Base-by-base conservation (phyloP, 2,113 vertebrate genomes). In the Muscicapa adusta region DNA sequence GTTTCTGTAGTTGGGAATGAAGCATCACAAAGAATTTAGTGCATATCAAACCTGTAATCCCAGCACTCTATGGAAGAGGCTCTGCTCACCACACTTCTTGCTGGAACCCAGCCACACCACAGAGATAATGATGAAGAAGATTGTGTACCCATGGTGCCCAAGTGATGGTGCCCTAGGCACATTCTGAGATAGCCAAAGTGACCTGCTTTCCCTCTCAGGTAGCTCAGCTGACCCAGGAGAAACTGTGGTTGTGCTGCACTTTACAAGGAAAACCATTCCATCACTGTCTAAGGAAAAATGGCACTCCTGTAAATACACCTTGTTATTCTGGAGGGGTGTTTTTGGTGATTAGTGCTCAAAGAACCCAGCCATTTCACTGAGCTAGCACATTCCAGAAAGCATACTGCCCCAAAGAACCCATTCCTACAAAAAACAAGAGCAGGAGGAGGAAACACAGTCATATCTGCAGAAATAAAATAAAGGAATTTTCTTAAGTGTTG, bases 71-170 rank as follows among this genome's bases (percentile, higher is more conserved):
- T 15, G 28, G 88, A 83, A 61, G 17, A 26, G 26, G 34, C 45
- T 54, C 67, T 58, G 48, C 28, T 85, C 48, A n/a, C 57, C 47
- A 28, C 24, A 58, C 8, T 12, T 10, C 19, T 14, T 3, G 5
- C 51, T 43, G 75, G 81, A 71, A 80, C 16, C 12, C 33, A 78
- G 26, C 25, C 56, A 61, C 16, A 58, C 8, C 45, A 47, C 6
- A 38, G 31, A 67, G 26, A 43, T 5, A 50, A 65, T 0, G 0
- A 36, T 6, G 23, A 67, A 34, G 48, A 90, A 17, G 15, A 10
- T 2, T 13, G 10, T 8, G 14, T 28, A 47, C 36, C 17, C 48
- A 42, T 29, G n/a, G 67, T 33, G 25, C 42, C 34, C 6, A 2
- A 8, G 18, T 29, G 45, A 18, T 47, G 14, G 18, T 72, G 43